These are phyloP conservation scores for Meteorus sp. DNA, from an alignment of 1,140 invertebrate genomes.

Conservation along the genomic window DNA sequence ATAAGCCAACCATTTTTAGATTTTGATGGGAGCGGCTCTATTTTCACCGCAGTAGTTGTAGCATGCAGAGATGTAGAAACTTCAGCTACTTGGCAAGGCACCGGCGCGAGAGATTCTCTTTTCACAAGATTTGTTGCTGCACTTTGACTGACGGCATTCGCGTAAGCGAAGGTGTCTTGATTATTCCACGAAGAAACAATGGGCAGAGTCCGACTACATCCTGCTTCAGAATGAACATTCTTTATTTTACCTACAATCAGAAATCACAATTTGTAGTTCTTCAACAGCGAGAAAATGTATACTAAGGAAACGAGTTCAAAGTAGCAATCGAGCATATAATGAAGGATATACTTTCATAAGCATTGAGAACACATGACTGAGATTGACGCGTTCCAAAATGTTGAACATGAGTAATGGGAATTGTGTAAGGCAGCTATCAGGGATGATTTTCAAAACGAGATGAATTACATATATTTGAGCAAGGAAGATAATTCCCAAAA, in stretches of 20 bases:
- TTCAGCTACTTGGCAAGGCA: constrained; percentile 67
- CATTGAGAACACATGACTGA: no score
- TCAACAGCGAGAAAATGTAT: neutral
- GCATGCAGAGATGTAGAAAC: constrained; percentile 66
- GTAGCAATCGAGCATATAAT: no score
- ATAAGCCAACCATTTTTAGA: constrained; percentile 49
- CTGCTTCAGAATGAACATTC: constrained; percentile 51
- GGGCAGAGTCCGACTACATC: constrained; percentile 53
- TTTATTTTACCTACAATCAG: constrained; percentile 49
- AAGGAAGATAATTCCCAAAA: neutral
- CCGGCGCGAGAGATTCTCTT: constrained; percentile 61
- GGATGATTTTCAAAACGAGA: no score
- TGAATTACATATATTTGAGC: no score
- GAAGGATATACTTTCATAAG: no score
- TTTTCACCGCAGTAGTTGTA: constrained; percentile 53
- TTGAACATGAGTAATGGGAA: no score
- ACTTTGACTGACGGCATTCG: constrained; percentile 30
- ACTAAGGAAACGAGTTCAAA: neutral
- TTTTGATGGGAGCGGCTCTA: constrained; percentile 51
- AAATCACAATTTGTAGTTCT: neutral
- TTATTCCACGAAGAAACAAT: constrained; percentile 53
- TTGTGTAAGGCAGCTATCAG: no score
- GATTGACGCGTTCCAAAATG: no score
- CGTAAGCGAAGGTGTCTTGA: constrained; percentile 33
- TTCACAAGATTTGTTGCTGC: constrained; percentile 53